Evolutionary conservation across 2,113 vertebrate genomes (phyloP).

Genomic region (Strigops habroptila): DNA sequence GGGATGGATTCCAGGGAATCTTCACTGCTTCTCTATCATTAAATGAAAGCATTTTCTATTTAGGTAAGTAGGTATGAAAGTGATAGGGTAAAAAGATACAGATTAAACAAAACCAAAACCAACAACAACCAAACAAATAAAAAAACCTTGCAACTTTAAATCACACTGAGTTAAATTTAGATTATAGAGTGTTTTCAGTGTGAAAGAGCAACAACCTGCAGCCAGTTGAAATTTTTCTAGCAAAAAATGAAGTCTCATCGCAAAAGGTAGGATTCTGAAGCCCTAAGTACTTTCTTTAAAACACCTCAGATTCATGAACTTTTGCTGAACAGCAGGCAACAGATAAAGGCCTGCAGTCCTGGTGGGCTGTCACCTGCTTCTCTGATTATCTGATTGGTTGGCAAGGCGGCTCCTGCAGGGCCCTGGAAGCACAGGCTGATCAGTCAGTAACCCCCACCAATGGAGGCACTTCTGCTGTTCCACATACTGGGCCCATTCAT

Average conservation of each 20-base stretch:
- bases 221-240: background rate
- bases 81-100: background rate
- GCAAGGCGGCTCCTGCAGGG: background rate
- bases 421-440: background rate
- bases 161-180: background rate
- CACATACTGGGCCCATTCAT: background rate
- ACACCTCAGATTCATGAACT: background rate
- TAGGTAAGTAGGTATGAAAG: background rate
- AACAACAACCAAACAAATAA: background rate
- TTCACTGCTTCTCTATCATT: background rate
- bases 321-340: background rate
- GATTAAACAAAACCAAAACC: background rate
- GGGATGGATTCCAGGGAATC: background rate
- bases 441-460: background rate
- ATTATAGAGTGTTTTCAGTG: background rate
- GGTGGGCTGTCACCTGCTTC: background rate
- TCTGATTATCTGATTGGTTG: background rate
- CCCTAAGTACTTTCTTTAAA: background rate
- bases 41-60: background rate
- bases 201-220: background rate
- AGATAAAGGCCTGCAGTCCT: background rate
- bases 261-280: background rate
- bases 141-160: background rate
- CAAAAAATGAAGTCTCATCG: background rate
- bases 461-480: background rate